Base-by-base conservation (phyloP, 2,113 vertebrate genomes). In the Synchiropus splendidus region DNA sequence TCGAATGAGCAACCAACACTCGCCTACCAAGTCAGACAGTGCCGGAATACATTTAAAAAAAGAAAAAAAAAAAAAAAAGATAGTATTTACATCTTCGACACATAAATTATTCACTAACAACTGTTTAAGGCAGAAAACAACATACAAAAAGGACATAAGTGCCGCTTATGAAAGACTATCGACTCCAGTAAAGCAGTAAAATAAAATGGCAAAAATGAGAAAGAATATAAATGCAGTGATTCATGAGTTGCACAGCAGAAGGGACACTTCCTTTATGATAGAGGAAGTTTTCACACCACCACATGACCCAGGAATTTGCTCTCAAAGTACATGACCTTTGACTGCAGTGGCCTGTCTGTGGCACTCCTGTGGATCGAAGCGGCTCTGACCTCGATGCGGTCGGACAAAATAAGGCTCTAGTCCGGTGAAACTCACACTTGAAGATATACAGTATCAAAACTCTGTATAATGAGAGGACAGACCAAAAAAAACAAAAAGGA, bases 71-170 rank as follows among this genome's bases (percentile, higher is more conserved):
- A 34, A 39, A 51, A 45, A 61, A 15, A 10, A 55, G 39, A 73
- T 54, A 64, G 61, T 80, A 80, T 81, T 78, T 83, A 83, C 78
- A 83, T 75, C 67, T 67, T 80, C 45, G 61, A 72, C 65, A 71
- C 68, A 83, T 79, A 79, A 81, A 80, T 81, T 74, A 78, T 58
- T 72, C 64, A 70, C 69, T 64, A 72, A 66, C 63, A 69, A 70
- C 42, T 59, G 54, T 73, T 62, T 78, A 73, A 81, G 67, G 77
- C 73, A 75, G 74, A 57, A 56, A 36, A 70, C 57, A 41, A 44
- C 67, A 42, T 71, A 41, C 49, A 32, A 36, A 31, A 18, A 41
- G 44, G 17, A 48, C 21, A 6, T 21, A 13, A 14, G 13, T 42
- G 40, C 31, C 31, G 3, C 8, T 9, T n/a, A 13, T 18, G 11